Base-by-base conservation (phyloP, 1,140 invertebrate species). In the Drosophila micromelanica region DNA sequence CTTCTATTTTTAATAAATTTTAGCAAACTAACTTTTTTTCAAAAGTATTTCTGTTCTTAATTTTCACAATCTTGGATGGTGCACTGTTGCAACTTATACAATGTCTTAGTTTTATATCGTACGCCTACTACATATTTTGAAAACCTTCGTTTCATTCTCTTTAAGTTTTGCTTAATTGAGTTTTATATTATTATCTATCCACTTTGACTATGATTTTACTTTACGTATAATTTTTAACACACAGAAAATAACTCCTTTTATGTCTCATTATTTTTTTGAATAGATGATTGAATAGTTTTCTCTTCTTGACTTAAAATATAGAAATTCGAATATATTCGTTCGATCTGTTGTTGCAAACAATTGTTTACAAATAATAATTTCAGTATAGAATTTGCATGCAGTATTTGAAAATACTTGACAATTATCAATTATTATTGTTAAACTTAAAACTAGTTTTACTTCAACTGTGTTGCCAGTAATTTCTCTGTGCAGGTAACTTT, bases 401-500 rank as follows among this genome's bases (percentile, higher is more conserved):
- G 17, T 9, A 17, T 48, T 11, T 20, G 6, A 20, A 48, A 23
- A n/a, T 27, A 48, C 13, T 15, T 9, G 13, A 8, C 9, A 15
- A 13, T 43, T 7, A 2, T 43, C 5, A 15, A 5, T 43, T 9
- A 7, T 12, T 5, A 1, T 0, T 40, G 0, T 35, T 40, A 0
- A 43, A 9, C 27, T 46, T 40, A 23, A 9, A 2, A 12, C 43
- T 43, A 11, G n/a, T 30, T 38, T 45, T 12, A 30, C 8, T 27
- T 12, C n/a, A 40, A 13, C 11, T 23, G 40, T 59, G 51, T 65
- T 74, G 38, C 56, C 60, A 17, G 27, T 40, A 56, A 54, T 74
- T 42, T 37, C 11, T 76, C 30, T 54, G 12, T 42, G 8, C 76
- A 79, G 77, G 76, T 79, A 80, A 38, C 76, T 35, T 75, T 7